These are phyloP conservation scores for Ondatra zibethicus DNA, from an alignment of 2,113 vertebrate species.

Conservation along the genomic window DNA sequence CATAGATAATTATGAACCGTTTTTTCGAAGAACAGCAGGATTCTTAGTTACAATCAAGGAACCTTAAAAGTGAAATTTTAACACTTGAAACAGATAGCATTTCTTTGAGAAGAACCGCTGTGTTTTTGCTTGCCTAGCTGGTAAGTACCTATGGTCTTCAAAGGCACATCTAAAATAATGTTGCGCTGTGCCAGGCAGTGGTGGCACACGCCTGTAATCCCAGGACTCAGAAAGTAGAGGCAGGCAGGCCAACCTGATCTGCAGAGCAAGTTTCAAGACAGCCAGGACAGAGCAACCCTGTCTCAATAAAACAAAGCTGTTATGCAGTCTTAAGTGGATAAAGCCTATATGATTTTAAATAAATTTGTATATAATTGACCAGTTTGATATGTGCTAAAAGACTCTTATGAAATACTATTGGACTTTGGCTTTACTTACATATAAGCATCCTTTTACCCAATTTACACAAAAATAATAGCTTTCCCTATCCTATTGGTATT, in stretches of 20 bases:
- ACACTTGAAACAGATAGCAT: background rate
- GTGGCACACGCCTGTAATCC: background rate
- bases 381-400: background rate
- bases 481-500: background rate
- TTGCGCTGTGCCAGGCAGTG: background rate
- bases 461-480: constrained; percentile 2
- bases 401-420: constrained; percentile 2
- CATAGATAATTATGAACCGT: background rate
- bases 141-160: background rate
- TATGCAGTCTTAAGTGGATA: constrained; percentile 9
- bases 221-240: background rate
- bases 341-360: constrained; percentile 11
- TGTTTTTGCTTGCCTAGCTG: background rate
- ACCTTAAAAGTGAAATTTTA: background rate
- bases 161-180: background rate
- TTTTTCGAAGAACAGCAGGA: background rate
- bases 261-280: background rate
- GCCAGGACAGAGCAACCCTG: background rate
- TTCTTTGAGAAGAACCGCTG: background rate
- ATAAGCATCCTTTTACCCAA: background rate
- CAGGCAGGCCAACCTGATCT: background rate
- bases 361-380: background rate
- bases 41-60: background rate
- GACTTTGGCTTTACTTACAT: constrained; percentile 16
- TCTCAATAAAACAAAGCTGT: background rate